A percentile compares a stretch with the other conserved stretches of the same genome.
Evolutionary conservation across 2,113 vertebrate genomes (phyloP).

Genomic region (Tautogolabrus adspersus): DNA sequence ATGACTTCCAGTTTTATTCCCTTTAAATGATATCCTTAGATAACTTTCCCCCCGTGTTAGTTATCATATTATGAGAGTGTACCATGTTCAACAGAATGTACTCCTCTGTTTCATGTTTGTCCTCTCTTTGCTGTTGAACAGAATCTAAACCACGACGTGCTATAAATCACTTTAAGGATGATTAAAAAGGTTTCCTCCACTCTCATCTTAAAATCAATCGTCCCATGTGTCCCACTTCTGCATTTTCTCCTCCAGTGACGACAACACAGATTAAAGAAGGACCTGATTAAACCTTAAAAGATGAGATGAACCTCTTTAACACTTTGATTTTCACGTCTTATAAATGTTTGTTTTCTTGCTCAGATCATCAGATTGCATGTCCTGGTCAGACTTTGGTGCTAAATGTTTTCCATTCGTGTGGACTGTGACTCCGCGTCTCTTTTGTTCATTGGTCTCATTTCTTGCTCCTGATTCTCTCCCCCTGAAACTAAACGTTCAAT

Average conservation of each 20-base stretch:
- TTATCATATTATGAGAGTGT: too few species aligned
- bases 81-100: too few species aligned
- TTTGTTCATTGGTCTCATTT: conserved; percentile 29
- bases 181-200: not conserved
- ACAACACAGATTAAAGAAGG: not conserved
- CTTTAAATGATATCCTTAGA: too few species aligned
- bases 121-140: not conserved
- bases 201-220: conserved; percentile 31
- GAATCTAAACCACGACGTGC: not conserved
- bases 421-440: conserved; percentile 33
- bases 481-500: conserved; percentile 54
- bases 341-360: not conserved
- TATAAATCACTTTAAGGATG: conserved; percentile 28
- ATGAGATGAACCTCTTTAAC: not conserved
- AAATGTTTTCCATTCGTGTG: conserved; percentile 26
- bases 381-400: not conserved
- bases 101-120: not conserved
- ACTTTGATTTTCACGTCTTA: not conserved
- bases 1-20: too few species aligned
- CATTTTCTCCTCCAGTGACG: not conserved
- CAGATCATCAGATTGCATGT: not conserved
- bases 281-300: not conserved
- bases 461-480: not conserved
- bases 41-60: too few species aligned
- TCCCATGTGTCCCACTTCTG: conserved; percentile 19